These are phyloP conservation scores for Gymnogyps californianus DNA, from an alignment of 2,113 vertebrate species.

Conservation along the genomic window DNA sequence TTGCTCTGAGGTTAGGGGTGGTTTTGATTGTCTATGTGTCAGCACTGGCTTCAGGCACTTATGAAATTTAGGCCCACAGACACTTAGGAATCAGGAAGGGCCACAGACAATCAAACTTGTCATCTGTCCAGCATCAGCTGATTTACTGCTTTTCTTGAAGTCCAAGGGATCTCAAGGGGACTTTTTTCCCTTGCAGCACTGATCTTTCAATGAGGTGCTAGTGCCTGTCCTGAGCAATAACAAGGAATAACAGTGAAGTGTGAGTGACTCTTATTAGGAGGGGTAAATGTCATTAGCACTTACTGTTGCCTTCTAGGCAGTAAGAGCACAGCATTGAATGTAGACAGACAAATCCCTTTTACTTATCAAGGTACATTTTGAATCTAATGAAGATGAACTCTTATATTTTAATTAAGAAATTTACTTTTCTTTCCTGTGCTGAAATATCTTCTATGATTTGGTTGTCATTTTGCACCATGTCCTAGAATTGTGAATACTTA, in stretches of 20 bases:
- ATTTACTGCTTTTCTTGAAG: conserved; percentile 72
- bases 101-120: conserved; percentile 66
- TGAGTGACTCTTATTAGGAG: conserved; percentile 74
- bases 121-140: conserved; percentile 68
- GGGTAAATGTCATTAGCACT: conserved; percentile 75
- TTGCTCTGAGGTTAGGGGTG: conserved; percentile 7
- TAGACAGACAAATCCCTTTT: conserved; percentile 21
- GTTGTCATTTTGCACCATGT: not conserved
- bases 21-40: conserved; percentile 57
- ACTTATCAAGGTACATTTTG: conserved; percentile 33
- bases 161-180: conserved; percentile 61
- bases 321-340: conserved; percentile 38
- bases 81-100: conserved; percentile 23
- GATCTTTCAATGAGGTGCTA: conserved; percentile 76
- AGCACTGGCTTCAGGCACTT: conserved; percentile 52
- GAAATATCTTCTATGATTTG: not conserved
- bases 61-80: conserved; percentile 36
- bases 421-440: not conserved
- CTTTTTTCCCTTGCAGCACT: conserved; percentile 70
- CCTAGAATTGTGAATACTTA: not conserved
- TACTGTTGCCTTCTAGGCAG: conserved; percentile 63
- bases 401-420: conserved; percentile 67
- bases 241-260: conserved; percentile 71
- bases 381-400: conserved; percentile 34
- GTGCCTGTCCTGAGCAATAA: conserved; percentile 75